phyloP scores from a whole-genome alignment of 2,888 invertebrate species.

The Cryptocephalus moraei region DNA sequence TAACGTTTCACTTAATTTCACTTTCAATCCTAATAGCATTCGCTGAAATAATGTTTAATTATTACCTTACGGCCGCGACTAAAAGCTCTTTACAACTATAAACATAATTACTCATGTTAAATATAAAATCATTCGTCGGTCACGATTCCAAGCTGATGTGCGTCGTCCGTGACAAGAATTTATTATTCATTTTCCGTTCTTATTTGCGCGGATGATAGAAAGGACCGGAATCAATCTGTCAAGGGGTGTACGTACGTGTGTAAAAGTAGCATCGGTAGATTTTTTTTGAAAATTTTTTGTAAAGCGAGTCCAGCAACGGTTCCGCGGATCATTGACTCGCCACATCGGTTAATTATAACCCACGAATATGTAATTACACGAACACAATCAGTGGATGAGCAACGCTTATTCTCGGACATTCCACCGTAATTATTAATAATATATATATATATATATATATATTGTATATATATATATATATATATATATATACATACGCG shows the following conservation, averaged over 20 bases:
- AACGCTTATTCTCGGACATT: conserved; percentile 29
- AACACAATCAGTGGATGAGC: conserved; percentile 36
- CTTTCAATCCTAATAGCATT: too few relatives aligned
- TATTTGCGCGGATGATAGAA: too few relatives aligned
- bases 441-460: neutral
- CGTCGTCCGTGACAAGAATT: too few relatives aligned
- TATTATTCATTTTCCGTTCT: too few relatives aligned
- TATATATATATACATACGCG: conserved; percentile 10
- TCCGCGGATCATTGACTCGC: conserved; percentile 32
- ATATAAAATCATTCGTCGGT: too few relatives aligned
- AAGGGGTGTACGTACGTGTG: conserved; percentile 1
- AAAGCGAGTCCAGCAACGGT: conserved; percentile 13
- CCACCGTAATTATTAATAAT: conserved; percentile 27
- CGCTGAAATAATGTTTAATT: too few relatives aligned
- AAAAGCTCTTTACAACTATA: too few relatives aligned
- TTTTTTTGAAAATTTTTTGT: conserved; percentile 6
- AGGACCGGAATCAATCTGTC: too few relatives aligned
- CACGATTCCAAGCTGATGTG: too few relatives aligned
- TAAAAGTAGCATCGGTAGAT: conserved; percentile 17
- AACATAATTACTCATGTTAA: too few relatives aligned
- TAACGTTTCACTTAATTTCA: too few relatives aligned
- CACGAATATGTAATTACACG: conserved; percentile 39
- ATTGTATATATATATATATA: conserved; percentile 9
- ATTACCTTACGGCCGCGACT: too few relatives aligned
- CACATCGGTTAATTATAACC: conserved; percentile 35